phyloP scores from a whole-genome alignment of 53 echinoderm and acorn worm species.

The Echinometra lucunter region DNA sequence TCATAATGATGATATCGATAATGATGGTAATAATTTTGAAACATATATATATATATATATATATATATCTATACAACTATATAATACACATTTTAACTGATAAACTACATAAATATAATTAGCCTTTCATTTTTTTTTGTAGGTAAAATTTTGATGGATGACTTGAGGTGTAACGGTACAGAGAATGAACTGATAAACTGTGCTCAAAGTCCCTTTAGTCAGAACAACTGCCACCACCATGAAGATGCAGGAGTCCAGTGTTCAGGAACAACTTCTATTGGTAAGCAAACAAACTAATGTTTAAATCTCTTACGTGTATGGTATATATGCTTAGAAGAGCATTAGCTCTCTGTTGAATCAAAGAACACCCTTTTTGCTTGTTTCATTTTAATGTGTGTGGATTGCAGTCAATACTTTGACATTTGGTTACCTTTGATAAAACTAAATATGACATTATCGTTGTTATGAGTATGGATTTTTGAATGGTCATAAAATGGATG shows the following conservation, averaged over 20 bases:
- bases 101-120: not conserved
- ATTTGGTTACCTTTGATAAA: not conserved
- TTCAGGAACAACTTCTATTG: conserved; percentile 74
- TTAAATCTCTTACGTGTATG: not conserved
- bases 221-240: conserved; percentile 87
- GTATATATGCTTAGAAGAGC: too few relatives aligned
- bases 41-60: too few relatives aligned
- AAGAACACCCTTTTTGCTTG: too few relatives aligned
- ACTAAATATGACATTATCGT: not conserved
- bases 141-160: conserved; percentile 83
- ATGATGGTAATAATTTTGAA: too few relatives aligned
- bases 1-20: too few relatives aligned
- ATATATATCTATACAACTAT: too few relatives aligned
- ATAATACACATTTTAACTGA: not conserved
- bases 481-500: not conserved
- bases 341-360: too few relatives aligned
- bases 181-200: conserved; percentile 92
- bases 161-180: conserved; percentile 81
- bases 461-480: not conserved
- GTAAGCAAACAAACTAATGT: conserved; percentile 70
- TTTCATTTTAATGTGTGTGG: not conserved
- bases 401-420: not conserved
- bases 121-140: not conserved
- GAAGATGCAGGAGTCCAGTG: conserved; percentile 96
- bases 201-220: conserved; percentile 79